A percentile compares a stretch with the other conserved stretches of the same genome.
These are phyloP conservation scores for Petrophora chlorosata DNA, from an alignment of 2,888 invertebrate species.

Conservation along the genomic window DNA sequence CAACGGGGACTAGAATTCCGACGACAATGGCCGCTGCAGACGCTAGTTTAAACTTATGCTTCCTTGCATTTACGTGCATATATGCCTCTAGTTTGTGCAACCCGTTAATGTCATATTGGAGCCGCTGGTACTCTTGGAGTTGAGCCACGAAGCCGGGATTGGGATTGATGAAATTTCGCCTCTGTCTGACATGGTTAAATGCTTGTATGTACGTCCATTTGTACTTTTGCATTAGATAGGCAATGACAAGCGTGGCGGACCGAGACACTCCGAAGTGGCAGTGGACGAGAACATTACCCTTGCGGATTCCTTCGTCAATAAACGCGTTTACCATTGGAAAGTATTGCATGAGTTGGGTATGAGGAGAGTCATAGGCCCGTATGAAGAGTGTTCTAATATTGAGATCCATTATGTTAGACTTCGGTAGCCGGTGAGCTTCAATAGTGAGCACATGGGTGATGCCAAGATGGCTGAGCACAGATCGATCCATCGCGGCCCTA, in stretches of 20 bases:
- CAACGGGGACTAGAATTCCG: conserved; percentile 66
- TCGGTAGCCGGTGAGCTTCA: conserved; percentile 69
- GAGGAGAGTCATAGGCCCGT: conserved; percentile 75
- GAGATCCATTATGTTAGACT: conserved; percentile 60
- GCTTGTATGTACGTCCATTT: conserved; percentile 93
- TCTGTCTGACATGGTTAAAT: conserved; percentile 92
- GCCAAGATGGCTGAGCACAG: conserved; percentile 65
- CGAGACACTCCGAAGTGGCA: conserved; percentile 98
- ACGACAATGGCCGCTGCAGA: conserved; percentile 65
- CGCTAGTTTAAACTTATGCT: conserved; percentile 70
- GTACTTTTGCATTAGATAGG: conserved; percentile 96
- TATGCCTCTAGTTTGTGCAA: conserved; percentile 67
- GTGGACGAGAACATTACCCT: conserved; percentile 92
- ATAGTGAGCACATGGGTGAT: conserved; percentile 79
- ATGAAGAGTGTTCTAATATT: conserved; percentile 74
- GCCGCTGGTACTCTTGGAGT: conserved; percentile 86
- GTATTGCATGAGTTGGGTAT: conserved; percentile 73
- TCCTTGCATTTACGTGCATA: conserved; percentile 67
- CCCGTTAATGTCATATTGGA: conserved; percentile 66
- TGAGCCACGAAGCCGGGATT: conserved; percentile 98
- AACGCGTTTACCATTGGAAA: conserved; percentile 79
- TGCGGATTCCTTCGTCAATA: conserved; percentile 84
- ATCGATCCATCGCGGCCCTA: conserved; percentile 63
- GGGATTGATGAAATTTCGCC: conserved; percentile 95
- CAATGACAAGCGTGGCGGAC: conserved; percentile 97